Evolutionary conservation across 2,888 invertebrate genomes (phyloP).

Genomic region (Blera fallax): DNA sequence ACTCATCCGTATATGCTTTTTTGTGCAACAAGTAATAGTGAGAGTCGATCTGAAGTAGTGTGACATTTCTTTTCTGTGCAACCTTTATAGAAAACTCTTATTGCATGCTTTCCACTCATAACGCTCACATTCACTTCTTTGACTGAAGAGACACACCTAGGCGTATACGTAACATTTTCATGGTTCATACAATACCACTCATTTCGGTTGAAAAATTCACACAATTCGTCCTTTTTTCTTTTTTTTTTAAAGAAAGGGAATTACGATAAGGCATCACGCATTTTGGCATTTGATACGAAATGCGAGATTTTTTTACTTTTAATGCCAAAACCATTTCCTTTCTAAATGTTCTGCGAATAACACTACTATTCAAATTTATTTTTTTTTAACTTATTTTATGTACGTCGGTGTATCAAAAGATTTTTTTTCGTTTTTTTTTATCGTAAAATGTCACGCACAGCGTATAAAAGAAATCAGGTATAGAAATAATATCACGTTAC

Average conservation of each 20-base stretch:
- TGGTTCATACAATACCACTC: background rate
- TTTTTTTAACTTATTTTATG: too few relatives aligned
- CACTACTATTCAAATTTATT: background rate
- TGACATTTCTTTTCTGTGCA: too few relatives aligned
- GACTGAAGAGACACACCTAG: background rate
- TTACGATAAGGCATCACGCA: background rate
- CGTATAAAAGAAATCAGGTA: slow-evolving; percentile 43
- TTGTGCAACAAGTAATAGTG: too few relatives aligned
- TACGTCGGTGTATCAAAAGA: slow-evolving; percentile 32
- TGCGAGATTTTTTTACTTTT: background rate
- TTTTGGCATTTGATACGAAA: background rate
- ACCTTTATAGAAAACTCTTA: background rate
- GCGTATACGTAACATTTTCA: slow-evolving; percentile 12
- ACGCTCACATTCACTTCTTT: too few relatives aligned
- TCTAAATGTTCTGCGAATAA: background rate
- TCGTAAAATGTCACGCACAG: slow-evolving; percentile 62
- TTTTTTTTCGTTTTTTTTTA: slow-evolving; percentile 21
- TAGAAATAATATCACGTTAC: slow-evolving; percentile 55
- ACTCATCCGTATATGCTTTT: too few relatives aligned
- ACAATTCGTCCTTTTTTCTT: background rate
- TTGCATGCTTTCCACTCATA: background rate
- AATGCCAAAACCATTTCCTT: slow-evolving; percentile 2
- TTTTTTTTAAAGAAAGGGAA: background rate
- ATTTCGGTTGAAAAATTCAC: background rate
- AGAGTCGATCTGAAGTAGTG: too few relatives aligned